Conservation (phyloP, 2,797 vertebrate genomes). For the Anisognathus igniventris region DNA sequence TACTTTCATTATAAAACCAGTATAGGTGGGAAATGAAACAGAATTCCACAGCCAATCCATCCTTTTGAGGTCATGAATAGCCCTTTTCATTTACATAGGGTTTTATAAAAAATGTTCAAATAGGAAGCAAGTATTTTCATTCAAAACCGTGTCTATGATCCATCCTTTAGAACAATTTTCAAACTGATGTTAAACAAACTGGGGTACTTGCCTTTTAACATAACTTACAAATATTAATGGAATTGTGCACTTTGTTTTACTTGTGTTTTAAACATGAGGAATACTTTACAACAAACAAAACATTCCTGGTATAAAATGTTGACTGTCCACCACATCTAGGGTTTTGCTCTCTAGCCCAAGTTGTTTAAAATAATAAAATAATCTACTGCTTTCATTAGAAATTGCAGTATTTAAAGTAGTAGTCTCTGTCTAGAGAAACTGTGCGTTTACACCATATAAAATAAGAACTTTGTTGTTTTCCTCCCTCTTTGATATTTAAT, state of each 20-base stretch:
- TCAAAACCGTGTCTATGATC: not conserved
- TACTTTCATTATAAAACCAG: not conserved
- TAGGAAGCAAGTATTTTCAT: not conserved
- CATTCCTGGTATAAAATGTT: not conserved
- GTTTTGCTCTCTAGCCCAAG: not conserved
- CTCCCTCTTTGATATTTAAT: not conserved
- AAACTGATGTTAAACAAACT: not conserved
- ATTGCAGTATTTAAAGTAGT: not conserved
- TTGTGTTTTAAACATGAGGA: not conserved
- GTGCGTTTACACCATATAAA: not conserved
- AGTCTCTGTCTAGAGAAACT: not conserved
- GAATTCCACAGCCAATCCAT: not conserved
- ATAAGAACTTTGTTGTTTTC: not conserved
- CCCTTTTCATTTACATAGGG: not conserved
- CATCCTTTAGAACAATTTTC: not conserved
- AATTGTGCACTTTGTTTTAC: not conserved
- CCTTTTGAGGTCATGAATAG: not conserved
- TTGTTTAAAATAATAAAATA: not conserved
- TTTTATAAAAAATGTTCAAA: not conserved
- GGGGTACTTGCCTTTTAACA: not conserved
- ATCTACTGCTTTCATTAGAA: not conserved
- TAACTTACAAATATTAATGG: not conserved
- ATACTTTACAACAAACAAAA: not conserved
- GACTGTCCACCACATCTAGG: not conserved
- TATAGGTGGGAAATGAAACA: not conserved